Percentiles rank a stretch among this genome's conserved stretches.
Evolutionary conservation across 1,140 invertebrate species (phyloP).

Genomic region (Nephotettix cincticeps): DNA sequence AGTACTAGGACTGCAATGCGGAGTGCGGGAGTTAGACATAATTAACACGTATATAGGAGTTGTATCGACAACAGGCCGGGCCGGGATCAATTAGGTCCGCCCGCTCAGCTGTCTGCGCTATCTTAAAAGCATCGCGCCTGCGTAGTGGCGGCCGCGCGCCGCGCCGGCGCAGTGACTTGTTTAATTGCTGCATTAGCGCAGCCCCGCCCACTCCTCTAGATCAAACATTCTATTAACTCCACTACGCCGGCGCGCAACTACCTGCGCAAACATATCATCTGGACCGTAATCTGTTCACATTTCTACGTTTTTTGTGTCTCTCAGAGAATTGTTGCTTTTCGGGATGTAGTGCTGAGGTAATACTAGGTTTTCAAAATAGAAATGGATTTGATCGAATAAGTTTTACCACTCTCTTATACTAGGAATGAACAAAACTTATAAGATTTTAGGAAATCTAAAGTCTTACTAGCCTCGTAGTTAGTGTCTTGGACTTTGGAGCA

Average conservation of each 20-base stretch:
- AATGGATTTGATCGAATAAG: no score
- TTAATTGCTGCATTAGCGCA: constrained; percentile 13
- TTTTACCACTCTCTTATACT: no score
- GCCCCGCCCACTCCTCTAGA: not conserved
- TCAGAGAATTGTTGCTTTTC: no score
- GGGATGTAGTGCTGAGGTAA: no score
- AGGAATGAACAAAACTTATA: no score
- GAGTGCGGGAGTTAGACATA: not conserved
- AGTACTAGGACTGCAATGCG: no score
- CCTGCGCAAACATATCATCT: constrained; percentile 21
- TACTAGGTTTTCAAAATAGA: no score
- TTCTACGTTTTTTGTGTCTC: no score
- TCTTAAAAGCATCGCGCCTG: constrained; percentile 15
- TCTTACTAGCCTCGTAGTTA: no score
- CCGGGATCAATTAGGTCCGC: not conserved
- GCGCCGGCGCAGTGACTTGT: not conserved
- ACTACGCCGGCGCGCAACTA: not conserved
- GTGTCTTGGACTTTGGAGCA: no score
- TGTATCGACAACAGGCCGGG: not conserved
- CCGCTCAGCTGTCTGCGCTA: not conserved
- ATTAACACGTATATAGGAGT: not conserved
- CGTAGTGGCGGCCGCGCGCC: not conserved
- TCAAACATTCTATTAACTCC: constrained; percentile 17
- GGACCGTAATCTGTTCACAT: not conserved
- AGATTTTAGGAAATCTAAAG: no score